Evolutionary conservation across 2,113 vertebrate species (phyloP), one percentile per base, ranked within the genome.

Genomic region (Daubentonia madagascariensis): DNA sequence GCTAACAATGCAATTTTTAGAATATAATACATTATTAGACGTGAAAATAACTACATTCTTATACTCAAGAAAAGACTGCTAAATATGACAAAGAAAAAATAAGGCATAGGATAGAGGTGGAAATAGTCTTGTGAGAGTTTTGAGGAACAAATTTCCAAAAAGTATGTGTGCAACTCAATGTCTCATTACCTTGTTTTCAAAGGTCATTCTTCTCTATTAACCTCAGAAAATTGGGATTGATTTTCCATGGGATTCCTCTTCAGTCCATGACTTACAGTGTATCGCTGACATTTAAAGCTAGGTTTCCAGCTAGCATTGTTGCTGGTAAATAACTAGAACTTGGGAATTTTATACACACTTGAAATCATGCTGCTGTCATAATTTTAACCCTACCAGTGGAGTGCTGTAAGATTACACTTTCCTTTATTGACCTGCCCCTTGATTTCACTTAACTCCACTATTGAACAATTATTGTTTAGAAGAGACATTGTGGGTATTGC

Each of bases 1-100:
- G 84, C 10, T 84, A 92, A 90, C 86, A 94, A 94, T 92, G 67
- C 43, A 76, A 63, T 57, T 96, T 97, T 96, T 92, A 92, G 61
- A 93, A 35, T 90, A 97, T 72, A 37, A 85, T 92, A 85, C 5
- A 50, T 94, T 93, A 86, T 84, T 65, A 76, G 18, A 48, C 7
- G 9, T 81, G 40, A 65, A 84, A 84, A 73, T 91, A 94, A 32
- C 30, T 22, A 43, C 30, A 78, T 8, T 12, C 32, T 80, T 30
- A 61, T 37, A 37, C 8, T 90, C 22, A 85, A 79, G 61, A 48
- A 73, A 76, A 88, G 85, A 25, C 0, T 40, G 16, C 8, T 23
- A 91, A 85, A 78, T 78, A 87, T 45, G 13, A 13, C 90, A 75
- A 89, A 67, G 12, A 91, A 35, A 80, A 94, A 0, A 3, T 72